phyloP scores from a whole-genome alignment of 2,113 vertebrate genomes.

The Eublepharis macularius region DNA sequence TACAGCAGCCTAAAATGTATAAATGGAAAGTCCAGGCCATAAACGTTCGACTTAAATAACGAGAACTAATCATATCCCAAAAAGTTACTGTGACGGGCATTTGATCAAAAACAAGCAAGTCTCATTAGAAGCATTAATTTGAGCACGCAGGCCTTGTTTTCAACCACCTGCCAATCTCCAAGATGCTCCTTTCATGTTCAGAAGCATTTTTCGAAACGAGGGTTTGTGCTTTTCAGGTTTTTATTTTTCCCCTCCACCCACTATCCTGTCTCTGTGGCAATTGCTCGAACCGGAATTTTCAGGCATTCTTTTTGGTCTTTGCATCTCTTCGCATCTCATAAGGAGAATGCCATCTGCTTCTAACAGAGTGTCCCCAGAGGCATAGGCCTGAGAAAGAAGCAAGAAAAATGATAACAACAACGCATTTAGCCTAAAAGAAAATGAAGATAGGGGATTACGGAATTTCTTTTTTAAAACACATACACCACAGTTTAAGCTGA shows the following conservation, averaged over 20 bases:
- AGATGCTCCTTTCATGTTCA: constrained; percentile 27
- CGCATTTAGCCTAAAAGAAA: constrained; percentile 51
- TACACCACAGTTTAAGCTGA: constrained; percentile 40
- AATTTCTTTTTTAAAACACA: constrained; percentile 2
- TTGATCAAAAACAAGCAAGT: constrained; percentile 42
- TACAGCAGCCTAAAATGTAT: constrained; percentile 37
- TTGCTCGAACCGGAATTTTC: constrained; percentile 3
- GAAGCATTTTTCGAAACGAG: constrained; percentile 19
- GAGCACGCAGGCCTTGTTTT: background rate
- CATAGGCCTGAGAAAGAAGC: constrained; percentile 53
- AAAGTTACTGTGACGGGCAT: constrained; percentile 51
- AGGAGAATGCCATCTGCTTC: constrained; percentile 41
- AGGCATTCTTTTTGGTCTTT: constrained; percentile 29
- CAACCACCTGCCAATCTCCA: constrained; percentile 22
- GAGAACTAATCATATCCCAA: constrained; percentile 46
- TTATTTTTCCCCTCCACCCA: background rate
- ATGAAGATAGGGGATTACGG: constrained; percentile 52
- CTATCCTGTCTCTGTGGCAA: constrained; percentile 23
- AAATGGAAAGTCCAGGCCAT: constrained; percentile 24
- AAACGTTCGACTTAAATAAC: constrained; percentile 54
- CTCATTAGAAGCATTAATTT: constrained; percentile 52
- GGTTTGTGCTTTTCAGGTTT: constrained; percentile 14
- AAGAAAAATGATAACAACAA: constrained; percentile 49
- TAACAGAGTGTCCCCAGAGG: constrained; percentile 49
- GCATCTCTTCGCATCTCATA: constrained; percentile 44